Evolutionary conservation across 37 sponge, comb jelly and placozoan genomes (phyloP), one percentile per base, ranked within the genome.

Genomic region (Ianthella basta): DNA sequence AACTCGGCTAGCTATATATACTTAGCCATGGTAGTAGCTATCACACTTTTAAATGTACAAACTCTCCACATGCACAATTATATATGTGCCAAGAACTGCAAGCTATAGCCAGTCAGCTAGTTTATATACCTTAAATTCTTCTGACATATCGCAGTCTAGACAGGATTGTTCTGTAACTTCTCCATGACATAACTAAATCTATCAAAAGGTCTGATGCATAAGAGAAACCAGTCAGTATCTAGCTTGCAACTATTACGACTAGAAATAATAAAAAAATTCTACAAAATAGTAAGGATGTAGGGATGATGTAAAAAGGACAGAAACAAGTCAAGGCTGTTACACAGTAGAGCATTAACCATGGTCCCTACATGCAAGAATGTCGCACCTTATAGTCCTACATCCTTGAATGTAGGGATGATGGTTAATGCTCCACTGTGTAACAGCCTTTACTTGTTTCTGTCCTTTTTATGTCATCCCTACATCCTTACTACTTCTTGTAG

Each of bases 131-230:
- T 57, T 18, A 20, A 18, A 57, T 57, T 15, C 18, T 57, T 15
- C 18, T 15, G 59, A 57, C 59, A 57, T 57, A 57, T 57, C 59
- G 59, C 59, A 57, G 59, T 57, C 59, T 57, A 57, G 59, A 15
- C 59, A 57, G 59, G 59, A 57, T 57, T 57, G 59, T 57, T 57
- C 59, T 57, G 59, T 57, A 57, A 57, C 59, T 57, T 57, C 59
- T 57, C 59, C 59, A 57, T 18, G 59, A 57, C 59, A 57, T 57
- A 57, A 57, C 15, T 18, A 57, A 57, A 57, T 57, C 59, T 57
- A 15, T 57, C 59, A 57, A 57, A 57, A 57, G 59, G 59, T 57
- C 59, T 57, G 59, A 57, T 57, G 59, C 59, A 57, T 57, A 57
- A 57, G 59, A 57, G 59, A 57, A 57, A 57, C 18, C 59, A 57